phyloP scores from a whole-genome alignment of 2,797 vertebrate species.

The Carcharodon carcharias region DNA sequence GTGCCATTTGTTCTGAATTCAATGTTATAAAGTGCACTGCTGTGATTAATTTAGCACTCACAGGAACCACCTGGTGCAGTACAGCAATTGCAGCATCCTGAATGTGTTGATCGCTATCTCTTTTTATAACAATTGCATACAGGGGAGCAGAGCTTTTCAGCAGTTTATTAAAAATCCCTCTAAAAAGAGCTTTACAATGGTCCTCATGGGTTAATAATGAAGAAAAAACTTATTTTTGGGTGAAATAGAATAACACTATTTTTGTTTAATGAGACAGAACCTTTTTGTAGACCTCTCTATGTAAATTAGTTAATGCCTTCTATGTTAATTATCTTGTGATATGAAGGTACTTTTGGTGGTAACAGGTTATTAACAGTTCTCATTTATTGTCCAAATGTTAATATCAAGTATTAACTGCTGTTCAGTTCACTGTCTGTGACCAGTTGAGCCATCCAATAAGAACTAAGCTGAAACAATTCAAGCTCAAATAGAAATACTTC shows the following conservation, averaged over 20 bases:
- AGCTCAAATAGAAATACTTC: not conserved
- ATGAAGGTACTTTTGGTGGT: not conserved
- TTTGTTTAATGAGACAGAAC: not conserved
- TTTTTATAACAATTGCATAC: not conserved
- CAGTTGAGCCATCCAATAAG: not conserved
- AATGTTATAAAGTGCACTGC: not conserved
- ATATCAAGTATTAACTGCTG: not conserved
- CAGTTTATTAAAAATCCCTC: not conserved
- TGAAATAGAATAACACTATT: not conserved
- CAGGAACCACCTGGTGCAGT: conserved; percentile 16
- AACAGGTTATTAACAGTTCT: not conserved
- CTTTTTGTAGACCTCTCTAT: not conserved
- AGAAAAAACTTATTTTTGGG: not conserved
- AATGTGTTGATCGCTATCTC: conserved; percentile 9
- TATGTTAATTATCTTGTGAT: not conserved
- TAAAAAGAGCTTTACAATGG: not conserved
- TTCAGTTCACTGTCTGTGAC: not conserved
- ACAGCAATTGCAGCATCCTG: conserved; percentile 4
- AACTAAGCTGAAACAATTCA: not conserved
- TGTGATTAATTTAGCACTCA: conserved; percentile 19
- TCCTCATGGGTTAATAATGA: not conserved
- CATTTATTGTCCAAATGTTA: not conserved
- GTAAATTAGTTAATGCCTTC: not conserved
- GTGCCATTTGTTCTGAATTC: not conserved
- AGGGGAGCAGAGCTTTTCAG: not conserved